A percentile compares a stretch with the other conserved stretches of the same genome.
Evolutionary conservation across 2,113 vertebrate genomes (phyloP).

Genomic region (Thalassoma bifasciatum): DNA sequence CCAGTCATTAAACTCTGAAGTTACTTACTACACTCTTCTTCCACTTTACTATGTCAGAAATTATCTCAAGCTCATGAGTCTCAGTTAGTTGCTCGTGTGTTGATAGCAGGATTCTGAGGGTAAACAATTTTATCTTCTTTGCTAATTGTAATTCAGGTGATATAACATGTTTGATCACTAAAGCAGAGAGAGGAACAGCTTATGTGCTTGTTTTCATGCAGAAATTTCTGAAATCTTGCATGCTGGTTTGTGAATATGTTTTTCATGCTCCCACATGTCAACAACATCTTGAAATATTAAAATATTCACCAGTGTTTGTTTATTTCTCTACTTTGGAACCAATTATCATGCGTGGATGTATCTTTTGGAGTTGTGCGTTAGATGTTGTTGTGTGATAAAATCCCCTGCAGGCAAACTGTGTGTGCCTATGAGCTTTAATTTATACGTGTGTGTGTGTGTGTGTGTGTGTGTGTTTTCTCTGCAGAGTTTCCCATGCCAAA

Average conservation of each 20-base stretch:
- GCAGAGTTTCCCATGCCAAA: constrained; percentile 99
- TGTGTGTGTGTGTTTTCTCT: constrained; percentile 48
- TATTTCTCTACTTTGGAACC: constrained; percentile 52
- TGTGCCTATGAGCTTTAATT: too few species aligned
- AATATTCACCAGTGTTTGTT: constrained; percentile 71
- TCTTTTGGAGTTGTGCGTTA: constrained; percentile 43
- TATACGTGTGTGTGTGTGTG: neutral
- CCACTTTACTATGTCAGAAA: constrained; percentile 1
- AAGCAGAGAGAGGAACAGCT: constrained; percentile 24
- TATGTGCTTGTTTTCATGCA: constrained; percentile 11
- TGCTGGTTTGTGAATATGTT: constrained; percentile 22
- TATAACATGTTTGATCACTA: constrained; percentile 30
- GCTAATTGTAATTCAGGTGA: constrained; percentile 29
- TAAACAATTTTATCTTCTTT: constrained; percentile 2
- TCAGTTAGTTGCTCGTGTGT: constrained; percentile 1
- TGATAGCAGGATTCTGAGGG: constrained; percentile 8
- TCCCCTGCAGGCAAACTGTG: neutral
- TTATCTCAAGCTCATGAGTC: neutral
- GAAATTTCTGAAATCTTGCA: constrained; percentile 25
- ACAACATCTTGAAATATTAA: constrained; percentile 45
- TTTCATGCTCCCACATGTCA: constrained; percentile 53
- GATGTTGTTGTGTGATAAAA: constrained; percentile 48
- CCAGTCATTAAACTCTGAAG: neutral
- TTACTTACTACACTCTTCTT: neutral
- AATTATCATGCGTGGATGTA: constrained; percentile 54